Base-by-base conservation (phyloP, 2,113 vertebrate species). In the Tachuris rubrigastra region DNA sequence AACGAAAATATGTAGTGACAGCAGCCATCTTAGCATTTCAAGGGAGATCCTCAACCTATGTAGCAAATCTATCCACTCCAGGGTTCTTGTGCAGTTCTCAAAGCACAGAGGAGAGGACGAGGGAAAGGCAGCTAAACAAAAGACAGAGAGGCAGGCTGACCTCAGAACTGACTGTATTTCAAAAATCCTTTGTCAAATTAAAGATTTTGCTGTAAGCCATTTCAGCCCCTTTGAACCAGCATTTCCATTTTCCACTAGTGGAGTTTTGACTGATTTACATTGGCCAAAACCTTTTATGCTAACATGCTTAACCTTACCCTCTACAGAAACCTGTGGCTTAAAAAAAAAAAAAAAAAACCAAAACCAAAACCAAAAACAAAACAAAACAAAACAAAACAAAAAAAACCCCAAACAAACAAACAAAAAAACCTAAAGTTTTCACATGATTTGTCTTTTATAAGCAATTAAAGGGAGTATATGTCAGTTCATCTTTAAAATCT, bases 241-340 rank as follows among this genome's bases (percentile, higher is more conserved):
- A 55, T 52, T 84, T 85, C 56, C 10, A 69, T 67, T 71, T 83
- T 62, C 25, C 8, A 50, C 33, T 44, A 31, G 2, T 18, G 8
- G 75, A 25, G 22, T 62, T 85, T 39, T 47, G 28, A 49, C 16
- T 49, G 21, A 2, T 23, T 73, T 80, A 83, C 17, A 10, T 25
- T 41, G 24, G 13, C 13, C 42, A 63, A 78, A 77, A 41, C 6
- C 24, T 30, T 8, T 60, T 28, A 56, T 22, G 19, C 7, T 55
- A 28, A 68, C 35, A 39, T 16, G 12, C 5, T 67, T 41, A 63
- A 71, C 17, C 17, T 62, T 41, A 75, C 2, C 12, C 1, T 4
- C 16, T 28, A 49, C 9, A 67, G 37, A 74, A 78, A 71, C 2
- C 1, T 44, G 21, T 0, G 0, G 28, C 16, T 78, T 55, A 41